Evolutionary conservation across 2,797 vertebrate genomes (phyloP).

Genomic region (Capromys pilorides): DNA sequence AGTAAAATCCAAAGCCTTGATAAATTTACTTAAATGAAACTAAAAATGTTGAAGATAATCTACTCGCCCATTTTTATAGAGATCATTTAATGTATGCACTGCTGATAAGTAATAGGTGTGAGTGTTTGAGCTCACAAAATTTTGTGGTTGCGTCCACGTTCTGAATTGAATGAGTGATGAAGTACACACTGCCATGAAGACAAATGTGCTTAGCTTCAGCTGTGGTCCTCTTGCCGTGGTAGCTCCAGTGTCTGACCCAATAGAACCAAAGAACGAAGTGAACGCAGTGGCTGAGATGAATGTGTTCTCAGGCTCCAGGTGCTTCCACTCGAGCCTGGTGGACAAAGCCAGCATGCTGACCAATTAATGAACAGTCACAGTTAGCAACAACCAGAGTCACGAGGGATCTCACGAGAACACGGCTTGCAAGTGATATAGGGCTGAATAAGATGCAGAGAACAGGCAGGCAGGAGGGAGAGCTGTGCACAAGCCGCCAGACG

Average conservation of each 20-base stretch:
- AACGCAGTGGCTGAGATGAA: neutral
- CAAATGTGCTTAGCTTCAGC: neutral
- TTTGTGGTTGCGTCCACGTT: constrained; percentile 1
- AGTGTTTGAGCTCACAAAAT: neutral
- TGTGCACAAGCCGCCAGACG: neutral
- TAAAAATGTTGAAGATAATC: neutral
- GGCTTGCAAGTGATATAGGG: neutral
- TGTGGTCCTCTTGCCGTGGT: neutral
- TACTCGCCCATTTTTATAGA: neutral
- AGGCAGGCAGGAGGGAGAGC: neutral
- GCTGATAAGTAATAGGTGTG: neutral
- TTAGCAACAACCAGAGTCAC: neutral
- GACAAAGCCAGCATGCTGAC: neutral
- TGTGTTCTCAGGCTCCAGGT: neutral
- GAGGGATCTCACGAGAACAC: neutral
- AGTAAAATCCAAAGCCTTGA: neutral
- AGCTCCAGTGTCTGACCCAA: neutral
- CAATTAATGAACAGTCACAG: neutral
- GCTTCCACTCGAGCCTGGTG: neutral
- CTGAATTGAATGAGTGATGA: constrained; percentile 15
- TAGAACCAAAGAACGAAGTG: neutral
- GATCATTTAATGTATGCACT: neutral
- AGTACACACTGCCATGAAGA: neutral
- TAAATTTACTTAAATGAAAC: constrained; percentile 23
- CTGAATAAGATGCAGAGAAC: neutral